These are phyloP conservation scores for Polylopha cassiicola DNA, from an alignment of 2,888 invertebrate species.

Conservation along the genomic window DNA sequence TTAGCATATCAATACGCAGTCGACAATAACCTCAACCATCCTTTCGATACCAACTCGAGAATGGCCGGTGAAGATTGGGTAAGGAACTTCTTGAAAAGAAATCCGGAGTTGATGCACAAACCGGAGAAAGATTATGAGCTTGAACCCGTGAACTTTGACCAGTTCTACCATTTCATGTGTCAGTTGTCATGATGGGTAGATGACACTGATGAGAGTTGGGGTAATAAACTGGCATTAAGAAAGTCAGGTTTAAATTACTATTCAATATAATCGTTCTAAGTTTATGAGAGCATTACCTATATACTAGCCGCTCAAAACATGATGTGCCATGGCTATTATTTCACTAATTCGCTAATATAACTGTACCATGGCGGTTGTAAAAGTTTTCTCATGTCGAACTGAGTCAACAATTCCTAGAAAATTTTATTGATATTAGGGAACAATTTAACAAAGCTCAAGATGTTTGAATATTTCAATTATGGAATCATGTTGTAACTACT, in stretches of 20 bases:
- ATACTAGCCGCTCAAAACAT: slow-evolving; percentile 7
- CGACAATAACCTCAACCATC: slow-evolving; percentile 63
- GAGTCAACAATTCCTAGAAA: too few species aligned
- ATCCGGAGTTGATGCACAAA: slow-evolving; percentile 62
- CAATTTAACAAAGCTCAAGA: slow-evolving; percentile 35
- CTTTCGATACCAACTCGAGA: slow-evolving; percentile 65
- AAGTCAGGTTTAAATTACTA: neutral
- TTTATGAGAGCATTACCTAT: slow-evolving; percentile 1
- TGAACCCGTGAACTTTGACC: slow-evolving; percentile 71
- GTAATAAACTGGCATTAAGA: too few species aligned
- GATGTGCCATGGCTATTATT: slow-evolving; percentile 11
- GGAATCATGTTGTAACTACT: slow-evolving; percentile 23
- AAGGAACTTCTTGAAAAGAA: slow-evolving; percentile 67
- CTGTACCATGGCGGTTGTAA: too few species aligned
- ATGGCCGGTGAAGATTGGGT: slow-evolving; percentile 76
- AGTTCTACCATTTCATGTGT: slow-evolving; percentile 73
- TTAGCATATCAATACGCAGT: slow-evolving; percentile 73
- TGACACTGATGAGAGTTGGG: slow-evolving; percentile 25
- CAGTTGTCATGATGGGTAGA: slow-evolving; percentile 62
- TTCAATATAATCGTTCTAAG: neutral
- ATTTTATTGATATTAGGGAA: too few species aligned
- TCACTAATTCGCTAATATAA: too few species aligned
- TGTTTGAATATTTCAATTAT: slow-evolving; percentile 26
- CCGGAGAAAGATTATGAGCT: slow-evolving; percentile 57
- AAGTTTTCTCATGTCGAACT: too few species aligned